Percentiles rank a stretch among this genome's conserved stretches.
These are phyloP conservation scores for Limenitis camilla DNA, from an alignment of 2,888 invertebrate species.

Conservation along the genomic window DNA sequence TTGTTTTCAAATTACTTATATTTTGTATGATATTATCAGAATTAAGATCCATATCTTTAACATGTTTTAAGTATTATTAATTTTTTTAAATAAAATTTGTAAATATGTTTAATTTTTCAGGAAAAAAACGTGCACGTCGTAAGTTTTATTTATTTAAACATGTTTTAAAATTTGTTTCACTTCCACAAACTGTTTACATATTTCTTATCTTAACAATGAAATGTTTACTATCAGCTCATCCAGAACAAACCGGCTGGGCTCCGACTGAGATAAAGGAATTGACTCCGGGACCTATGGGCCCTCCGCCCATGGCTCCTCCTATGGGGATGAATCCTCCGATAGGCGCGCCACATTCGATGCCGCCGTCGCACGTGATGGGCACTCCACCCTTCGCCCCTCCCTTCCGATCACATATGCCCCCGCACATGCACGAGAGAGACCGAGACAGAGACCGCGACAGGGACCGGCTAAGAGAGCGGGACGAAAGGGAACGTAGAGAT, in stretches of 20 bases:
- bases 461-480: constrained; percentile 44
- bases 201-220: too few relatives aligned
- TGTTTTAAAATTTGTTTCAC: too few relatives aligned
- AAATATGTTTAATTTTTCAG: constrained; percentile 9
- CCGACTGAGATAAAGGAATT: constrained; percentile 81
- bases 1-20: too few relatives aligned
- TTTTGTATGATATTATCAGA: too few relatives aligned
- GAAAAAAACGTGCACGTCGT: constrained; percentile 13
- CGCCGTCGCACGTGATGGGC: constrained; percentile 38
- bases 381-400: constrained; percentile 32
- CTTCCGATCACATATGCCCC: constrained; percentile 32
- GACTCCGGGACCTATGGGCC: constrained; percentile 74
- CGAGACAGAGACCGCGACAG: constrained; percentile 65
- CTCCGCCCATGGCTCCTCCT: constrained; percentile 43
- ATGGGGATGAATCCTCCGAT: constrained; percentile 36
- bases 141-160: constrained; percentile 6
- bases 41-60: too few relatives aligned
- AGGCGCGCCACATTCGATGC: constrained; percentile 38
- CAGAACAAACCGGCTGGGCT: constrained; percentile 74
- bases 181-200: too few relatives aligned
- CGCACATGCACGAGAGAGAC: constrained; percentile 39
- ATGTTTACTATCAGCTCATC: constrained; percentile 38
- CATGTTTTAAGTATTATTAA: too few relatives aligned
- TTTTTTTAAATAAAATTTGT: background rate
- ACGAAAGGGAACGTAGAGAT: constrained; percentile 49